Evolutionary conservation across 1,140 invertebrate genomes (phyloP), one percentile per base, ranked within the genome.

Genomic region (Battus philenor): DNA sequence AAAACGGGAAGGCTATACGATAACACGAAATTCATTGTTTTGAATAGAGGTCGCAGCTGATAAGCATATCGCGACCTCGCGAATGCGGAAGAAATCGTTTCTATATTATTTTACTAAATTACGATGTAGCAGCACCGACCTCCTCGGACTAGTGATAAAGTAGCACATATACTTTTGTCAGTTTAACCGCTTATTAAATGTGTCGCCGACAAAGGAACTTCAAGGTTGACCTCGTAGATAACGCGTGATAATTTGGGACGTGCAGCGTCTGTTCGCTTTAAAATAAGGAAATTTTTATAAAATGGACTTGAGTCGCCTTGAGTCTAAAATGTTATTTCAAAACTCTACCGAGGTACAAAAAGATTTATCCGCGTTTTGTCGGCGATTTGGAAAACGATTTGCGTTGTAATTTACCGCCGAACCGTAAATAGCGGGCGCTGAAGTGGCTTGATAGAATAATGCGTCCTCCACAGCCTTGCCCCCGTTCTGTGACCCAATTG

Each of bases 161-260:
- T 29, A 31, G 49, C 54, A 51, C 47, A 59, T 50, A 59, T 53
- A n/a, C 59, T 68, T 74, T 75, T 64, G 68, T 69, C 61, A 33
- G 55, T 45, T 64, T 41, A 66, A 57, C 51, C 38, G 32, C 50
- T 60, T 44, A 41, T 57, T 71, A 75, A 78, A 69, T 65, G 79
- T 66, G 69, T 62, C 63, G 60, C 53, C 60, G 59, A 59, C 59
- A 66, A 71, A 72, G 63, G 56, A 61, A 54, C 66, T 69, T 63
- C 76, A 81, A 83, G 79, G 79, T 68, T 79, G 69, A 69, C 70
- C 70, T 76, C 70, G 60, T 50, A 76, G 75, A 79, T 80, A 80
- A 75, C 47, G 31, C 38, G 39, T 51, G 74, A 79, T 76, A 73
- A 78, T 75, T 80, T 73, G 48, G 67, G 61, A 56, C 63, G 70